Base-by-base conservation (phyloP, 2,113 vertebrate genomes). In the Myxocyprinus asiaticus region DNA sequence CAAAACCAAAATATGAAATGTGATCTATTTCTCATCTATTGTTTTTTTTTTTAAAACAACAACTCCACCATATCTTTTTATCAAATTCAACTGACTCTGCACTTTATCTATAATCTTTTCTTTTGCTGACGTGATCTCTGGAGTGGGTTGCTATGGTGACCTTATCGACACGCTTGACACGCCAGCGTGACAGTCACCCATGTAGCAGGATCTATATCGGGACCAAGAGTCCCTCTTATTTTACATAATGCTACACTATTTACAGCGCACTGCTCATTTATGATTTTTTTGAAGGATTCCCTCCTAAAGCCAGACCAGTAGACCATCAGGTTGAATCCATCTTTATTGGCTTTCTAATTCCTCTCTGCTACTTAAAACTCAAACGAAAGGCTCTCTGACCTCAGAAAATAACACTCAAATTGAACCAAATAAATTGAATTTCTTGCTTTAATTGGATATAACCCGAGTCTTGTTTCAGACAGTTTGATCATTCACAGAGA, bases 391-490 rank as follows among this genome's bases (percentile, higher is more conserved):
- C 22, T 33, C 22, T 33, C 45, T 61, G n/a, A 68, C 4, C 76
- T 67, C 22, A 44, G 42, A 22, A 8, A 14, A 7, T 45, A 14
- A 43, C 8, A 9, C 50, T 66, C 11, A n/a, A 48, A 76, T 70
- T 56, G 66, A 77, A 85, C 73, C 8, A 77, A 78, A 82, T 62
- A 6, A 89, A 90, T 88, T 74, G 67, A 63, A 87, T 91, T 89
- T 86, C 64, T 81, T 51, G 3, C 4, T 14, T 76, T 83, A 79
- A 85, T 86, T 77, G 0, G 76, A 85, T 85, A 6, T 17, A 61
- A 50, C 6, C 4, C 3, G 0, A 4, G 12, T 6, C 0, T 2
- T 48, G 71, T 79, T 44, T 58, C 74, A 66, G 81, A 73, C 78
- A 68, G 82, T 63, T 56, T 80, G 66, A 63, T 12, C 0, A 59